Evolutionary conservation across 2,113 vertebrate genomes (phyloP).

Genomic region (Callorhinus ursinus): DNA sequence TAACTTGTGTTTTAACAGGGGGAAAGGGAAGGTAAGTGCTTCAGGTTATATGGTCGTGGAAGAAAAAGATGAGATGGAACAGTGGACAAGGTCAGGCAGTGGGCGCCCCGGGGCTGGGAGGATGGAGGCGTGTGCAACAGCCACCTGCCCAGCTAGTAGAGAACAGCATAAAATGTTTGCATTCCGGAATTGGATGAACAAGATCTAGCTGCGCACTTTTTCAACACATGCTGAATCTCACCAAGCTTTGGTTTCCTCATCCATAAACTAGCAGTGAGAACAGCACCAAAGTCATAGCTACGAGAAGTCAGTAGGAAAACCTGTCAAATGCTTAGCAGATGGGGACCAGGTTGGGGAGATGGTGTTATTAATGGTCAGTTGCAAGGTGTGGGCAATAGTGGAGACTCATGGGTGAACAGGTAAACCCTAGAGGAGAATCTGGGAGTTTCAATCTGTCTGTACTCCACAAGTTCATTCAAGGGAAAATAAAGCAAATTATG

Average conservation of each 20-base stretch:
- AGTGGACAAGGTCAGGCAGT: rapidly evolving
- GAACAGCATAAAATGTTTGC: rapidly evolving
- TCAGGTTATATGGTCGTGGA: background rate
- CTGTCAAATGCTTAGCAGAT: background rate
- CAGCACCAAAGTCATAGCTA: rapidly evolving
- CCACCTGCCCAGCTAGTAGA: rapidly evolving
- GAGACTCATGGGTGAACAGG: background rate
- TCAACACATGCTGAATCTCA: background rate
- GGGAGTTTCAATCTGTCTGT: background rate
- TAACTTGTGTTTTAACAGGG: background rate
- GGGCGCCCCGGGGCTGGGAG: rapidly evolving
- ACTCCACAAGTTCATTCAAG: background rate
- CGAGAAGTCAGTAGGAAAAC: background rate
- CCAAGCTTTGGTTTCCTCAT: background rate
- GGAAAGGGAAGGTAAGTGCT: background rate
- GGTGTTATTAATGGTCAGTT: background rate
- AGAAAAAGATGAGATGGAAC: background rate
- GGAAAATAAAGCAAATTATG: background rate
- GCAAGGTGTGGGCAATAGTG: rapidly evolving
- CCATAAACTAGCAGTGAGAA: background rate
- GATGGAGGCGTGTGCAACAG: rapidly evolving
- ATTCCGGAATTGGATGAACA: no score
- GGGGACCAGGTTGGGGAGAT: background rate
- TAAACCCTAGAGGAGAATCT: background rate
- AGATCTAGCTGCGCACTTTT: background rate